These are phyloP conservation scores for Edolisoma coerulescens DNA, from an alignment of 2,113 vertebrate species.

Conservation along the genomic window DNA sequence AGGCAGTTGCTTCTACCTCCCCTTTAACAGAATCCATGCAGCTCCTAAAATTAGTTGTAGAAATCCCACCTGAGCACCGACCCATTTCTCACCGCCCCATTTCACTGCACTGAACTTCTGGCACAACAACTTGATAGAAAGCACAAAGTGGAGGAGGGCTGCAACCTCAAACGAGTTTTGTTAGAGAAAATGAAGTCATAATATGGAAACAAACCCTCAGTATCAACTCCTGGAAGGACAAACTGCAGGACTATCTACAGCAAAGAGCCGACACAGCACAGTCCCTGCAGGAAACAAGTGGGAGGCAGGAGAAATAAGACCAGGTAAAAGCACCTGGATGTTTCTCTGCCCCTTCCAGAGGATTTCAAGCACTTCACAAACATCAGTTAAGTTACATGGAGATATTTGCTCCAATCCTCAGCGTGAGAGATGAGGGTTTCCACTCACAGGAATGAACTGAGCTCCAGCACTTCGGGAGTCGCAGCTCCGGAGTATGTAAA, in stretches of 20 bases:
- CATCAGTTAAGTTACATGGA: background rate
- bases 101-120: background rate
- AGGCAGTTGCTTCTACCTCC: background rate
- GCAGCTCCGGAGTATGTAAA: background rate
- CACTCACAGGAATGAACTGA: fast-evolving
- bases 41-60: background rate
- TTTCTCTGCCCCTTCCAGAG: background rate
- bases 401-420: fast-evolving
- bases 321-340: background rate
- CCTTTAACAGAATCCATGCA: background rate
- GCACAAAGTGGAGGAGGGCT: fast-evolving
- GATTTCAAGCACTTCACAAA: background rate
- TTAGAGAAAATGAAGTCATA: background rate
- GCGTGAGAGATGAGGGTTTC: background rate
- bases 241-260: background rate
- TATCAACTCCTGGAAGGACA: background rate
- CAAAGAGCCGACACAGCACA: background rate
- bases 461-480: background rate
- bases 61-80: background rate
- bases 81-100: background rate
- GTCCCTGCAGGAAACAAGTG: background rate
- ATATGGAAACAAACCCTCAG: background rate
- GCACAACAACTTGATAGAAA: background rate
- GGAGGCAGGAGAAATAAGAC: background rate
- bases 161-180: background rate